Evolutionary conservation across 2,888 invertebrate species (phyloP), one percentile per base, ranked within the genome.

Genomic region (Acleris literana): DNA sequence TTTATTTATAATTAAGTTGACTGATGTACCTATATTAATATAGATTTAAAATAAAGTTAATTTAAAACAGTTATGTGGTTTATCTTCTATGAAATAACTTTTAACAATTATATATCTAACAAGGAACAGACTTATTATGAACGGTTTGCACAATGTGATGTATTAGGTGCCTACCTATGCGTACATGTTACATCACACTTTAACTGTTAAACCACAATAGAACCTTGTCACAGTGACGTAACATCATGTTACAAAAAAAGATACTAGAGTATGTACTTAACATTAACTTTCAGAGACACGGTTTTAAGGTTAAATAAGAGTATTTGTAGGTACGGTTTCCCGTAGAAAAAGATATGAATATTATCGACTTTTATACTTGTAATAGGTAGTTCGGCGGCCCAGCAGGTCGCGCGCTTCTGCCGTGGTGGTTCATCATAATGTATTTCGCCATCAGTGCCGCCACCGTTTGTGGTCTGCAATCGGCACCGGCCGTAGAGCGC

Each of bases 361-460:
- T 22, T 22, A 22, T 22, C 4, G 22, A 22, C 22, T 22, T 4
- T 22, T 9, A 9, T 29, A 7, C 29, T 29, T 7, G 7, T 29
- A 29, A 29, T 29, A 6, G 29, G 29, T 6, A 29, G 33, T 2
- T 2, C 78, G 76, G 33, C 78, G 70, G 0, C 93, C 94, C 2
- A n/a, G 72, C 1, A 69, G 48, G 0, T 84, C 80, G 13, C 71
- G 72, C 68, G 25, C 25, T n/a, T n/a, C 86, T 82, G 0, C 94
- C 94, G 76, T 94, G 93, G 80, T 93, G 93, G 81, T 95, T 94
- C 66, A 95, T 93, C 92, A 94, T 93, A 81, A 94, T 93, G 83
- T 92, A 95, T n/a, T n/a, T n/a, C 88, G 82, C 95, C 95, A 90
- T 92, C 95, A 95, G 80, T 95, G 44, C 88, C 0, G 95, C 94